Evolutionary conservation across 2,113 vertebrate species (phyloP), one percentile per base, ranked within the genome.

Genomic region (Procavia capensis): DNA sequence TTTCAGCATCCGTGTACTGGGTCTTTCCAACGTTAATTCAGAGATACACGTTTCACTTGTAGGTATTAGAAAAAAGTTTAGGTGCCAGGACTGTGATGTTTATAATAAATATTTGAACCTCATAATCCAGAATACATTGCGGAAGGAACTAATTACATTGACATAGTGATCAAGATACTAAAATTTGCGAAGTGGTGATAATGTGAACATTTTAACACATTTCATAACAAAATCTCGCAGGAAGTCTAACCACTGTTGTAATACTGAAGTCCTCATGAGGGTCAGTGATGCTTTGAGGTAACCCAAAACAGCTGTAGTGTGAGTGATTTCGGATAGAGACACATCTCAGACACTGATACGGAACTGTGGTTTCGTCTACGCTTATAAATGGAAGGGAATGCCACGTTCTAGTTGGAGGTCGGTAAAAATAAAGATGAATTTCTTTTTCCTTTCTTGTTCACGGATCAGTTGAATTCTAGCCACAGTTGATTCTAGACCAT

Each of bases 361-460:
- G 41, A 45, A 13, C 54, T 43, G 9, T 68, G 59, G 10, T 57
- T 88, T 85, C 78, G 47, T 9, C 4, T 41, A 5, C 7, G 5
- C 79, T 79, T 1, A n/a, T 74, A 72, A 63, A 27, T 50, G 1
- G 50, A 85, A 90, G 27, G 25, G 74, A 87, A 36, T 89, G 6
- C 20, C 72, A 45, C 45, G 41, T 88, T 61, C 43, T 27, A 83
- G 25, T 83, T n/a, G 41, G 47, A 94, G 29, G 6, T 72, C 29
- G 25, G 78, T 83, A 81, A 83, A 47, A 92, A 64, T 70, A 88
- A 92, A 93, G 79, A 85, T 11, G 24, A 31, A 19, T 76, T 70
- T 41, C 1, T 19, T 50, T 70, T 84, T 68, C 27, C 9, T 22
- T 72, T n/a, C 2, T 50, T 16, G 39, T 82, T 91, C 45, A 41